Conservation (phyloP, 2,888 invertebrate species). For the Andrena chrysosceles region DNA sequence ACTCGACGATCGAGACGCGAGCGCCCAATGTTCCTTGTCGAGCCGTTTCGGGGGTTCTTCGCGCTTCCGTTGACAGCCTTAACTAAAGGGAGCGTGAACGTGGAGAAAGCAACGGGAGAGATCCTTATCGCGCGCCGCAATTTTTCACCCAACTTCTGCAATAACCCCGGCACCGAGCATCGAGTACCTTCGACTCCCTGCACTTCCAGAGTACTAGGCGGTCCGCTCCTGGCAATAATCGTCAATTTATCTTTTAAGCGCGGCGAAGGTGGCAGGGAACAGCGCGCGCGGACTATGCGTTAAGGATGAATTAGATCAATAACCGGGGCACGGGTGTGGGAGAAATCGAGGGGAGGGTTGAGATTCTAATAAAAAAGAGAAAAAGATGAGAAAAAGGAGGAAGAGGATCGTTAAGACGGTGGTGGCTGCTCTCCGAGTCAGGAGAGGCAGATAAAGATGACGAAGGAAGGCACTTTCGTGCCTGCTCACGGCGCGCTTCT, state of each 20-base stretch:
- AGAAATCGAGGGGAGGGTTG: constrained; percentile 38
- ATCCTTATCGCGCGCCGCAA: constrained; percentile 46
- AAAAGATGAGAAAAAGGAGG: neutral
- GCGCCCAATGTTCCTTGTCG: neutral
- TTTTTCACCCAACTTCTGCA: constrained; percentile 65
- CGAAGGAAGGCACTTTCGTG: constrained; percentile 67
- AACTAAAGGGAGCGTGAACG: constrained; percentile 21
- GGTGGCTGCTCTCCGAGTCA: constrained; percentile 32
- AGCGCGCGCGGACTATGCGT: constrained; percentile 45
- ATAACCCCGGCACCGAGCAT: constrained; percentile 64
- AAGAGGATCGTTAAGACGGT: constrained; percentile 41
- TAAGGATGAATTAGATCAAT: constrained; percentile 63
- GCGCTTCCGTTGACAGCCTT: constrained; percentile 43
- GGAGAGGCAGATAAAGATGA: constrained; percentile 63
- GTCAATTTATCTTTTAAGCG: constrained; percentile 74
- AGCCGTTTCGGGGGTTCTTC: constrained; percentile 22
- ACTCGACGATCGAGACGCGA: neutral
- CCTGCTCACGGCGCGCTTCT: constrained; percentile 69
- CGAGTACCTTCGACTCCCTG: constrained; percentile 60
- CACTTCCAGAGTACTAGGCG: constrained; percentile 61
- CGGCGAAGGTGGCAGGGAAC: constrained; percentile 41
- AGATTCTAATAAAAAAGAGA: constrained; percentile 24
- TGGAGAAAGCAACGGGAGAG: constrained; percentile 8
- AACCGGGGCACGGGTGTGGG: constrained; percentile 48
- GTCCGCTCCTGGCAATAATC: constrained; percentile 70